These are phyloP conservation scores for Caenorhabditis imperialis DNA, from an alignment of 2,888 invertebrate species.

Conservation along the genomic window DNA sequence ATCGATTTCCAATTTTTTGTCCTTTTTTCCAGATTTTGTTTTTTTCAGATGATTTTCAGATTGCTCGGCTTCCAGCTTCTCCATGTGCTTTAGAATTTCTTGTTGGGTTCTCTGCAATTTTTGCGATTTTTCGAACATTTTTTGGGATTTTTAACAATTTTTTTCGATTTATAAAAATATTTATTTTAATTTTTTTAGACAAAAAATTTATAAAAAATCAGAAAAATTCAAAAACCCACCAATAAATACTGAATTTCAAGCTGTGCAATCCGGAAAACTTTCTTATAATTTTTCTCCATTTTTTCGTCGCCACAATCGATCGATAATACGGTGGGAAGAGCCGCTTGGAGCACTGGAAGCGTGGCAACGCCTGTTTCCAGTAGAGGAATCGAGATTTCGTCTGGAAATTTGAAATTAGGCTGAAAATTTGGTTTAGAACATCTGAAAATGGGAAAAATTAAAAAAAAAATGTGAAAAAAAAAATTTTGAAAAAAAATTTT, in stretches of 20 bases:
- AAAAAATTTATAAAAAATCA: no score
- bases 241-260: slow-evolving; percentile 51
- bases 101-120: slow-evolving; percentile 46
- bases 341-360: slow-evolving; percentile 50
- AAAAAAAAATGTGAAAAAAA: not conserved
- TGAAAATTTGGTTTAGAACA: not conserved
- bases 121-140: slow-evolving; percentile 38
- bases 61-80: slow-evolving; percentile 30
- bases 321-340: slow-evolving; percentile 42
- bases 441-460: not conserved
- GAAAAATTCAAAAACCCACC: slow-evolving; percentile 6
- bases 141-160: not conserved
- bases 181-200: no score
- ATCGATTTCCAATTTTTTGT: not conserved
- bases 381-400: slow-evolving; percentile 51
- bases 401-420: slow-evolving; percentile 9
- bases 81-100: slow-evolving; percentile 47
- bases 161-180: no score
- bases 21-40: slow-evolving; percentile 11
- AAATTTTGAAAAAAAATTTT: slow-evolving; percentile 5
- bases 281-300: slow-evolving; percentile 28
- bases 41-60: slow-evolving; percentile 6
- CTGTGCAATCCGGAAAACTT: slow-evolving; percentile 47
- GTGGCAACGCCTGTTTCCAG: slow-evolving; percentile 54
- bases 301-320: slow-evolving; percentile 36